Conservation (phyloP, 2,113 vertebrate species). For the Poeciliopsis turrubarensis region DNA sequence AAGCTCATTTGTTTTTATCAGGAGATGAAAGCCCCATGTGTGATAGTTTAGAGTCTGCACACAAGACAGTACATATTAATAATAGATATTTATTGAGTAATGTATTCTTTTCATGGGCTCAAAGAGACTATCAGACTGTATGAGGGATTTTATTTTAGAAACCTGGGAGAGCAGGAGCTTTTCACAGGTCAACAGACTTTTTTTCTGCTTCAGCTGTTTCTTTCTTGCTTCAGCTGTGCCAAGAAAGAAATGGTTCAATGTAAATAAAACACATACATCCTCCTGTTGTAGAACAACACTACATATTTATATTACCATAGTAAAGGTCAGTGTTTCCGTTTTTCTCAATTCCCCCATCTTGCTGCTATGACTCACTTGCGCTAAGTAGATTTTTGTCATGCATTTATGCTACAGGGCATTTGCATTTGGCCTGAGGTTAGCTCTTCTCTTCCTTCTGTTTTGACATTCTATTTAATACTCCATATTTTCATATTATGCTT, state of each 20-base stretch:
- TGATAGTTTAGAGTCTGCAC: slow-evolving; percentile 42
- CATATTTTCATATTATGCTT: slow-evolving; percentile 43
- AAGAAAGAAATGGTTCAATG: slow-evolving; percentile 38
- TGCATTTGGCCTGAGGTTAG: slow-evolving; percentile 54
- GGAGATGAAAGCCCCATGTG: slow-evolving; percentile 52
- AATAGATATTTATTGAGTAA: slow-evolving; percentile 57
- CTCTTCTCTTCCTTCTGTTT: slow-evolving; percentile 43
- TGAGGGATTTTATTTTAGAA: slow-evolving; percentile 35
- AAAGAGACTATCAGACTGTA: slow-evolving; percentile 34
- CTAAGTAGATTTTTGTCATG: slow-evolving; percentile 61
- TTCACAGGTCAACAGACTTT: slow-evolving; percentile 59
- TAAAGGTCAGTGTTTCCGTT: slow-evolving; percentile 69
- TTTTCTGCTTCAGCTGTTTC: slow-evolving; percentile 31
- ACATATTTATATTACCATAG: slow-evolving; percentile 68
- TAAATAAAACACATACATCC: slow-evolving; percentile 42
- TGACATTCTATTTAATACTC: slow-evolving; percentile 54
- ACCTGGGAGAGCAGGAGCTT: slow-evolving; percentile 33
- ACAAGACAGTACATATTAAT: slow-evolving; percentile 55
- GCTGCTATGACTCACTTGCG: slow-evolving; percentile 42
- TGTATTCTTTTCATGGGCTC: slow-evolving; percentile 59
- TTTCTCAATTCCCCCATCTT: slow-evolving; percentile 57
- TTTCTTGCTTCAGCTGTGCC: slow-evolving; percentile 16
- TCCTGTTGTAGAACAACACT: slow-evolving; percentile 56
- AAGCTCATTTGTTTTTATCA: slow-evolving; percentile 56
- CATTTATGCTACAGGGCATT: slow-evolving; percentile 40